Evolutionary conservation across 2,797 vertebrate species (phyloP), one percentile per base, ranked within the genome.

Genomic region (Tachyglossus aculeatus): DNA sequence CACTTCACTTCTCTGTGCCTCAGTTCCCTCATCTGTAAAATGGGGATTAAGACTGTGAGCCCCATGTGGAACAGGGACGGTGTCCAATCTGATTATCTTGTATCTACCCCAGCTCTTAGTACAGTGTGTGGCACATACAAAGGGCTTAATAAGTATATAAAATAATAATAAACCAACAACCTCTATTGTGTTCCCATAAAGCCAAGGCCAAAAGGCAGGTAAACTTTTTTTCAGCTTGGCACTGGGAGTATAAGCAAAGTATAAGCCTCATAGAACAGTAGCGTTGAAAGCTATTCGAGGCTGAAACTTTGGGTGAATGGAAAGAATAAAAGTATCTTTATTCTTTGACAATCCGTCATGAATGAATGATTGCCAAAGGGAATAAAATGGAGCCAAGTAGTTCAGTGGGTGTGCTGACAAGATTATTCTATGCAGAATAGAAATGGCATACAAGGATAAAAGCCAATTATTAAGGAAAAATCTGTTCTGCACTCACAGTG

Each of bases 311-410:
- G 29, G 40, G 13, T 55, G 25, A 58, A 36, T 62, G 31, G 44
- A 34, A 66, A 66, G 24, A 75, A 58, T 21, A 45, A 65, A 50
- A 37, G 1, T n/a, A 3, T 45, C 14, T 58, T 8, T 55, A 56
- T 51, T 55, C 19, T 12, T 25, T 29, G 24, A 36, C 9, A 54
- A 50, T 45, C 19, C 9, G 72, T 37, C n/a, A 41, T 59, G 9
- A 57, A 41, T 39, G 22, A 71, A 52, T 54, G 24, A 33, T 45
- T 66, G 54, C 27, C 67, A n/a, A n/a, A n/a, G 37, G n/a, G 8
- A 15, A 40, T 51, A 70, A 45, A 9, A 73, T 54, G 39, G 43
- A 47, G 36, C 31, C 9, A 52, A 55, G 54, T 67, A 15, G 73
- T 67, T 43, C n/a, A n/a, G n/a, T n/a, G n/a, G n/a, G 33, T 48